These are phyloP conservation scores for Asobara japonica DNA, from an alignment of 1,140 invertebrate species.

Conservation along the genomic window DNA sequence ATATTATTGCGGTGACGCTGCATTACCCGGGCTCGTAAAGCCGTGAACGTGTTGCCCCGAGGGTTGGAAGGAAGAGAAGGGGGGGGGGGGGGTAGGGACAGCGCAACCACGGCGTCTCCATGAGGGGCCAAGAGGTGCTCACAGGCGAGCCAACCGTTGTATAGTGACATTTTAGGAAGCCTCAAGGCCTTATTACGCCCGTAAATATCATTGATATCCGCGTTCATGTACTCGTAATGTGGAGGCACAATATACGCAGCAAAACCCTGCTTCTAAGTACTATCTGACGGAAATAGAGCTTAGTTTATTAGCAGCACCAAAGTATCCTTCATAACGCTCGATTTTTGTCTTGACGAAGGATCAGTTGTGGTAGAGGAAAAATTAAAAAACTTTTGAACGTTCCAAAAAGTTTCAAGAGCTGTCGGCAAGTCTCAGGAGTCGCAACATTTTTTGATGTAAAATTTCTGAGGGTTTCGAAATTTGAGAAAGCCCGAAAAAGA, in stretches of 20 bases:
- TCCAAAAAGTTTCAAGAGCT: too few relatives aligned
- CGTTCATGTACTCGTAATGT: conserved; percentile 27
- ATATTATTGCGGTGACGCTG: conserved; percentile 55
- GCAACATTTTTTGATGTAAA: too few relatives aligned
- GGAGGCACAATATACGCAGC: background rate
- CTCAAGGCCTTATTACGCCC: conserved; percentile 19
- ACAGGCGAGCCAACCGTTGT: conserved; percentile 10
- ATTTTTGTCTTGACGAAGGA: too few relatives aligned
- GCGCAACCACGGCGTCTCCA: background rate
- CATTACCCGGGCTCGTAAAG: conserved; percentile 53
- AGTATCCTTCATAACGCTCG: too few relatives aligned
- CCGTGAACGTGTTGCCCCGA: conserved; percentile 50
- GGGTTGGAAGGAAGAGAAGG: background rate
- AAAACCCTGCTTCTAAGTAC: conserved; percentile 11
- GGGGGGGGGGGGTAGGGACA: background rate
- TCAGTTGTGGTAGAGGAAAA: too few relatives aligned
- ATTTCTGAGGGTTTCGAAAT: too few relatives aligned
- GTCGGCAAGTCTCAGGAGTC: too few relatives aligned
- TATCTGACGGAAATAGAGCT: background rate
- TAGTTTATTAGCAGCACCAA: background rate
- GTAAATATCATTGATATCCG: conserved; percentile 37
- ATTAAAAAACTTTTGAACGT: too few relatives aligned
- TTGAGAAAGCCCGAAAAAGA: too few relatives aligned
- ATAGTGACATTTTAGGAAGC: conserved; percentile 35
- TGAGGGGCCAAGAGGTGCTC: background rate